These are phyloP conservation scores for Neria commutata DNA, from an alignment of 2,888 invertebrate species.

Conservation along the genomic window DNA sequence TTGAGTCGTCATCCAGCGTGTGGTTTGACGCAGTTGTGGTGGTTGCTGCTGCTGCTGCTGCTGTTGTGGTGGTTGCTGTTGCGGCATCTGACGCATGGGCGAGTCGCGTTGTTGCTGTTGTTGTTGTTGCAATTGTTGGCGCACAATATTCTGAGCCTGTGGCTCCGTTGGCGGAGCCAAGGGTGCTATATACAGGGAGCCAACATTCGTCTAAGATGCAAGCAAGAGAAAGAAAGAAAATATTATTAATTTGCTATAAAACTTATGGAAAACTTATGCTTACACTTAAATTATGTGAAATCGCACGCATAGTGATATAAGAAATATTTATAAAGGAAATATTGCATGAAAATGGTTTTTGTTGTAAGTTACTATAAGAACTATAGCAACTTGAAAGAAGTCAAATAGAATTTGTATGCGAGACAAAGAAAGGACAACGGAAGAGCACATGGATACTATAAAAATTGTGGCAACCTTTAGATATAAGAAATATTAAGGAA, in stretches of 20 bases:
- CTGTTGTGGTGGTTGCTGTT: conserved; percentile 33
- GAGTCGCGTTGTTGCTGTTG: conserved; percentile 54
- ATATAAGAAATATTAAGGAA: too few species aligned
- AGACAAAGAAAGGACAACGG: too few species aligned
- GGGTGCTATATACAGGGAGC: conserved; percentile 67
- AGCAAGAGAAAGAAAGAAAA: not conserved
- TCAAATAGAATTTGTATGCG: too few species aligned
- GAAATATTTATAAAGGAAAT: too few species aligned
- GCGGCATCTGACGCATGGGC: conserved; percentile 65
- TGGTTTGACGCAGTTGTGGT: conserved; percentile 45
- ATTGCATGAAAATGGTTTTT: too few species aligned
- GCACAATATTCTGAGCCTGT: conserved; percentile 55
- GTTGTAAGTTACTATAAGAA: too few species aligned
- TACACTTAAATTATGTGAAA: too few species aligned
- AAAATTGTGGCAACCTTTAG: too few species aligned
- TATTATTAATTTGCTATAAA: not conserved
- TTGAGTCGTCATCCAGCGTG: conserved; percentile 55
- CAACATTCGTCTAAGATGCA: conserved; percentile 59
- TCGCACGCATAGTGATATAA: too few species aligned
- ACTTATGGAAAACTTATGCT: too few species aligned
- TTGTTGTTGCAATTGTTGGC: conserved; percentile 51
- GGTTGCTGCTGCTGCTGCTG: conserved; percentile 41
- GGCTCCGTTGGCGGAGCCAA: conserved; percentile 60
- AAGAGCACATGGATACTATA: too few species aligned
- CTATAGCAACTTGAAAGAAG: too few species aligned